A percentile compares a stretch with the other conserved stretches of the same genome.
Conservation (phyloP, 2,888 invertebrate genomes). For the Nemurella pictetii region DNA sequence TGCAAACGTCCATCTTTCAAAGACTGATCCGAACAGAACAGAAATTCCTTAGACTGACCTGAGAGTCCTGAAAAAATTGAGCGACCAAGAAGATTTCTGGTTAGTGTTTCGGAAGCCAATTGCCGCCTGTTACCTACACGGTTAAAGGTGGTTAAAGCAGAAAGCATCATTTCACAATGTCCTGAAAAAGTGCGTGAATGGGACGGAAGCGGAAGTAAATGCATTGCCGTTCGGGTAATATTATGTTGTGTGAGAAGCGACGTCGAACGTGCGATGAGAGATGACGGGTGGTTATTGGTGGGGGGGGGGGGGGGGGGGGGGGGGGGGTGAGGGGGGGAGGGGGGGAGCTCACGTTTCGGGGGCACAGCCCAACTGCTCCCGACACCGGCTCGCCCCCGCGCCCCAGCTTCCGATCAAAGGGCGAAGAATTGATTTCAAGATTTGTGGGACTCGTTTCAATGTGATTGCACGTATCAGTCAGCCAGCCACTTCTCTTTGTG, state of each 20-base stretch:
- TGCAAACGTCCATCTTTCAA: neutral
- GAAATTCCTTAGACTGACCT: neutral
- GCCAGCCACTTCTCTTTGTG: constrained; percentile 23
- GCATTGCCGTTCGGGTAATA: neutral
- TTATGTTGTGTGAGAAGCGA: neutral
- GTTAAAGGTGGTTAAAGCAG: too few relatives aligned
- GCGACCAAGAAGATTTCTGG: neutral
- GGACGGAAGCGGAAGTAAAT: neutral
- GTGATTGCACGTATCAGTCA: constrained; percentile 30
- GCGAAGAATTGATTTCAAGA: constrained; percentile 30
- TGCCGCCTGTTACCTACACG: too few relatives aligned
- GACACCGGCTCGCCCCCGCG: neutral
- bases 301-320: neutral
- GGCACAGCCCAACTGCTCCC: neutral
- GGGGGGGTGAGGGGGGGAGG: neutral
- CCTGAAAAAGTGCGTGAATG: too few relatives aligned
- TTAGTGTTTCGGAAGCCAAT: neutral
- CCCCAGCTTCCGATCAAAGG: constrained; percentile 9
- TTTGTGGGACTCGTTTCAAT: constrained; percentile 18
- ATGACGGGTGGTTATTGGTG: neutral
- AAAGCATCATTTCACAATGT: too few relatives aligned
- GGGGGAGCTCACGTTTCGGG: neutral
- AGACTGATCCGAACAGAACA: neutral
- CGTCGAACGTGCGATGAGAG: neutral
- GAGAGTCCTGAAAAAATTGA: neutral